These are phyloP conservation scores for Sarcophaga rosellei DNA, from an alignment of 2,888 invertebrate species.

Conservation along the genomic window DNA sequence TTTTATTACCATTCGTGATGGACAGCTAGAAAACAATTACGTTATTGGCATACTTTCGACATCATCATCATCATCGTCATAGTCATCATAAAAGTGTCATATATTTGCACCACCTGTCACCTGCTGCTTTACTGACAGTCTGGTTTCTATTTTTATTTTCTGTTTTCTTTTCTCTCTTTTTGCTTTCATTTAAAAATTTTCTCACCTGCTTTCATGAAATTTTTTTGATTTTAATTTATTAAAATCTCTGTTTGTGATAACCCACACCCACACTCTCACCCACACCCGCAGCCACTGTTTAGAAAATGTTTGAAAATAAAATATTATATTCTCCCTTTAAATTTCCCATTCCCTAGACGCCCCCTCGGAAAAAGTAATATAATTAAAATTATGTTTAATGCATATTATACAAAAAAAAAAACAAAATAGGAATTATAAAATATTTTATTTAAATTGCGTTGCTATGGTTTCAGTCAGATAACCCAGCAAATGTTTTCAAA, in stretches of 20 bases:
- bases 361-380: background rate
- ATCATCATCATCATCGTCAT: background rate
- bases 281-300: background rate
- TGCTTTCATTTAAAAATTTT: background rate
- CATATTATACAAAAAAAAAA: background rate
- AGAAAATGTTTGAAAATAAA: background rate
- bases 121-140: background rate
- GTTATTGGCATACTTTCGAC: background rate
- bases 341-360: background rate
- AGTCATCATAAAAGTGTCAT: background rate
- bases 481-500: background rate
- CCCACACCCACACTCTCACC: too few species aligned
- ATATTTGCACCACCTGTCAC: background rate
- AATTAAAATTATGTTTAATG: constrained; percentile 11
- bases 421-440: background rate
- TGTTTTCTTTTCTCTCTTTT: background rate
- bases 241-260: constrained; percentile 15
- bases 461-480: background rate
- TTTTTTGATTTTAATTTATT: constrained; percentile 25
- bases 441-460: too few species aligned
- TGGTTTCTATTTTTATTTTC: background rate
- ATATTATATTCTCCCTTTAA: background rate
- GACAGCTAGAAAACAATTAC: constrained; percentile 10
- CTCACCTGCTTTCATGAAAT: background rate
- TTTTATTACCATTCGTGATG: background rate